phyloP scores from a whole-genome alignment of 2,888 invertebrate genomes.

The Diploptera punctata region DNA sequence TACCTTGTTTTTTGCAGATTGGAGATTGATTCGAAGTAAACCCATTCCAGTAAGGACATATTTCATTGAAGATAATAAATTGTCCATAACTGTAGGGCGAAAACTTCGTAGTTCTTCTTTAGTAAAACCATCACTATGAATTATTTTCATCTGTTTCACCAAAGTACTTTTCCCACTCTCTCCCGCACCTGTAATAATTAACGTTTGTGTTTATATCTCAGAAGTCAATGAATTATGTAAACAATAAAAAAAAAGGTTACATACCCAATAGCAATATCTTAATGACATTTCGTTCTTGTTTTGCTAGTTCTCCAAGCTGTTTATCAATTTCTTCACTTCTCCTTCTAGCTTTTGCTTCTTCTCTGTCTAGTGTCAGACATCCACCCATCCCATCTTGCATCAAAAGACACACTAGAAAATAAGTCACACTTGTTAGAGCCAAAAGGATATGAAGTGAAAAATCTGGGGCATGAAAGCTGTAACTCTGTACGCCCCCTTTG shows the following conservation, averaged over 20 bases:
- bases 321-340: constrained; percentile 67
- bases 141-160: constrained; percentile 74
- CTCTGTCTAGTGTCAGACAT: constrained; percentile 67
- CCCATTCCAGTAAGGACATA: constrained; percentile 72
- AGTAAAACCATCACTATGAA: constrained; percentile 70
- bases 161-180: constrained; percentile 73
- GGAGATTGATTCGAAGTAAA: constrained; percentile 65
- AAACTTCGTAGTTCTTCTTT: constrained; percentile 65
- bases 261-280: constrained; percentile 67
- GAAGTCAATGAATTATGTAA: too few relatives aligned
- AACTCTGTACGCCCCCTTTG: constrained; percentile 9
- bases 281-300: constrained; percentile 65
- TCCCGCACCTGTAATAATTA: constrained; percentile 61
- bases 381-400: constrained; percentile 60
- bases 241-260: neutral
- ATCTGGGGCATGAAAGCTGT: neutral
- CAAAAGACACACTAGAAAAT: constrained; percentile 28
- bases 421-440: too few relatives aligned
- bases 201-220: neutral
- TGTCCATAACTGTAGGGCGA: constrained; percentile 68
- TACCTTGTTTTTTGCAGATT: constrained; percentile 64
- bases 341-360: constrained; percentile 63
- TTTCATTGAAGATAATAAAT: constrained; percentile 70
- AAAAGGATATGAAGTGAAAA: neutral
- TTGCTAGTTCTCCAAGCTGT: constrained; percentile 63